Conservation (phyloP, 2,113 vertebrate genomes). For the Thamnophis sirtalis region DNA sequence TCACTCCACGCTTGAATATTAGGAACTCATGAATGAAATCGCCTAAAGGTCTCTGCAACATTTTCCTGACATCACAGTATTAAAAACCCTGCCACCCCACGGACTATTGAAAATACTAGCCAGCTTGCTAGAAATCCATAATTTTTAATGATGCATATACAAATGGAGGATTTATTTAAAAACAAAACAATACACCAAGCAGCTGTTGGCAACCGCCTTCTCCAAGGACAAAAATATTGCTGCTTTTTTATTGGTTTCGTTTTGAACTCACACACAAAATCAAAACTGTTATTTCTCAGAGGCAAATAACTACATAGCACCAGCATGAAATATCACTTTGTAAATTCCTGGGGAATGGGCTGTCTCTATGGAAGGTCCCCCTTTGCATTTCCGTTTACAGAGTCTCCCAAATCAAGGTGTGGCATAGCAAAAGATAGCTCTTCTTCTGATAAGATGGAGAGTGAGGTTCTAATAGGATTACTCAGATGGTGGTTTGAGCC, state of each 20-base stretch:
- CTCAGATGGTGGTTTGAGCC: neutral
- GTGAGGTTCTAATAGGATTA: neutral
- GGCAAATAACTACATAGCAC: neutral
- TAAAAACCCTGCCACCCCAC: neutral
- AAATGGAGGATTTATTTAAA: neutral
- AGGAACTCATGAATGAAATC: neutral
- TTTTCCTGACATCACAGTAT: neutral
- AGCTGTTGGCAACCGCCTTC: neutral
- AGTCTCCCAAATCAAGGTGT: neutral
- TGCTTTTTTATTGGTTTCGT: constrained; percentile 12
- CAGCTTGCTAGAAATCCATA: neutral
- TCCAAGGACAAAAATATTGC: constrained; percentile 22
- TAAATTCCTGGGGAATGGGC: neutral
- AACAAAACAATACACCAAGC: neutral
- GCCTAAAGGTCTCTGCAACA: no score
- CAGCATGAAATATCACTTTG: neutral
- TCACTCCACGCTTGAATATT: neutral
- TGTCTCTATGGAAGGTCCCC: neutral
- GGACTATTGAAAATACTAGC: neutral
- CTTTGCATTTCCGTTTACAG: neutral
- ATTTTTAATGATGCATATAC: neutral
- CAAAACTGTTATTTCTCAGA: neutral
- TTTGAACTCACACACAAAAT: neutral
- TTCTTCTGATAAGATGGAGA: neutral
- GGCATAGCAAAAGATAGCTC: neutral